A percentile compares a stretch with the other conserved stretches of the same genome.
Evolutionary conservation across 2,113 vertebrate genomes (phyloP).

Genomic region (Ceuthmochares aereus): DNA sequence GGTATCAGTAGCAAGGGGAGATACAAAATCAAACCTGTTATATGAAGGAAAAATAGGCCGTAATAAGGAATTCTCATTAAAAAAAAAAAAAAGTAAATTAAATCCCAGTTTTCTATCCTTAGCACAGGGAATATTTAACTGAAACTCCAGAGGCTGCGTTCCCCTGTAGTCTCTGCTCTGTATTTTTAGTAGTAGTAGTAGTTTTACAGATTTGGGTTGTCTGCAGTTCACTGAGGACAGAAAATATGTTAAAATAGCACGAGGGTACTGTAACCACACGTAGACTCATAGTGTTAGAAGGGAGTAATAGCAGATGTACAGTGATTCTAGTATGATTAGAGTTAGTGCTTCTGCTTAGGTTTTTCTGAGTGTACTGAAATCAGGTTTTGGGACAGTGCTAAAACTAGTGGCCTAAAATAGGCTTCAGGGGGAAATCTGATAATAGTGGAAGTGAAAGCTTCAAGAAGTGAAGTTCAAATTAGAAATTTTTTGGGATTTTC

Average conservation of each 20-base stretch:
- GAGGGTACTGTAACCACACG: not conserved
- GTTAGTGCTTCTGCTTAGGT: not conserved
- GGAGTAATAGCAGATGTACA: not conserved
- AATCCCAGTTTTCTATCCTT: not conserved
- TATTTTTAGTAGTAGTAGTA: not conserved
- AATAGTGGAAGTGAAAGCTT: not conserved
- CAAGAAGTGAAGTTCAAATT: not conserved
- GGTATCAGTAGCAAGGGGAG: not conserved
- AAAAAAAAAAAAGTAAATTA: not conserved
- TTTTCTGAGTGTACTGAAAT: not conserved
- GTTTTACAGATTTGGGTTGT: not conserved
- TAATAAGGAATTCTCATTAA: not conserved
- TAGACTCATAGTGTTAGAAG: not conserved
- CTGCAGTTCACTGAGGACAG: not conserved
- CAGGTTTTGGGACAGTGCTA: not conserved
- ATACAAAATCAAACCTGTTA: not conserved
- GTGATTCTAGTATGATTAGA: rapidly evolving
- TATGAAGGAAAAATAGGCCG: not conserved
- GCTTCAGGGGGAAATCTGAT: not conserved
- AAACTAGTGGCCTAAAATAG: not conserved
- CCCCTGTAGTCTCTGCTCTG: not conserved
- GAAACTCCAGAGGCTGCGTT: not conserved
- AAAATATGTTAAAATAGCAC: not conserved
- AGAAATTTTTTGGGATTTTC: not conserved
- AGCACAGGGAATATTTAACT: not conserved